phyloP scores from a whole-genome alignment of 23 tunicate species.

The Corella eumyota region DNA sequence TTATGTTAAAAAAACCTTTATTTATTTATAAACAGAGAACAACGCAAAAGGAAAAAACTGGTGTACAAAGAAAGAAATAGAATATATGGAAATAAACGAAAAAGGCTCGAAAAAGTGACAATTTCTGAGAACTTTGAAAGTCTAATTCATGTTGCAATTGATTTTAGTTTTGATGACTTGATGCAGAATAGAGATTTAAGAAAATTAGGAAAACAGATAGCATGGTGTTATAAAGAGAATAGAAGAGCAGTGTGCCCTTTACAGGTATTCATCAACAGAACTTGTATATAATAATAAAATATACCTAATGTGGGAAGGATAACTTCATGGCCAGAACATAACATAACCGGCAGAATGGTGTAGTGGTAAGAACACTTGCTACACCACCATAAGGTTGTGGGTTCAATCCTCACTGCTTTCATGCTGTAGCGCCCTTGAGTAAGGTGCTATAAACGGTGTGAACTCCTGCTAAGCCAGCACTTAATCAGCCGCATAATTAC shows the following conservation, averaged over 20 bases:
- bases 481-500: no score
- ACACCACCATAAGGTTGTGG: no score
- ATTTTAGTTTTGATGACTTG: slow-evolving; percentile 54
- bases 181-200: slow-evolving; percentile 65
- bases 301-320: no score
- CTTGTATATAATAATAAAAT: no score
- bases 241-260: slow-evolving; percentile 61
- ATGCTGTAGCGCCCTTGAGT: no score
- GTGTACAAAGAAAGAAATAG: slow-evolving; percentile 30
- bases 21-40: slow-evolving; percentile 27
- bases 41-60: slow-evolving; percentile 44
- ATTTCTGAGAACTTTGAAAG: slow-evolving; percentile 42
- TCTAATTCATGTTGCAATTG: slow-evolving; percentile 66
- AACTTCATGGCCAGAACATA: no score
- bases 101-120: slow-evolving; percentile 25
- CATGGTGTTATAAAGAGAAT: slow-evolving; percentile 84
- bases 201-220: slow-evolving; percentile 70
- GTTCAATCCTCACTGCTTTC: no score
- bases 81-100: slow-evolving; percentile 10
- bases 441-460: no score
- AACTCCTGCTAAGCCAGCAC: no score
- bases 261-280: slow-evolving; percentile 52
- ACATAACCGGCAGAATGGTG: no score
- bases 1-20: background rate
- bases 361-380: no score